Percentiles rank a stretch among this genome's conserved stretches.
Conservation (phyloP, 2,113 vertebrate species). For the Hirundichthys speculiger region DNA sequence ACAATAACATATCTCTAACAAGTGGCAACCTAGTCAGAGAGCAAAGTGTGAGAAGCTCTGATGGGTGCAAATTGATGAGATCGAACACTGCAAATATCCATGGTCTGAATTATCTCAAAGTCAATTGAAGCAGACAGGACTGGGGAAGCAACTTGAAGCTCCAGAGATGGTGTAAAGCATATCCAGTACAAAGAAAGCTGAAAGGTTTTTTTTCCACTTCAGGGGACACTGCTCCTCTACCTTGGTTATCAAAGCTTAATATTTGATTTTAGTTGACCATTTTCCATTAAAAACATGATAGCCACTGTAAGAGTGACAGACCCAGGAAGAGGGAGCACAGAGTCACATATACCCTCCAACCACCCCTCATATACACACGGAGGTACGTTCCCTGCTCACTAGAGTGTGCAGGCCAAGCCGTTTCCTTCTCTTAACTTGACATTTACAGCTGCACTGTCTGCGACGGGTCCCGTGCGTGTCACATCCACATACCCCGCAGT, state of each 20-base stretch:
- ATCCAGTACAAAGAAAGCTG: slow-evolving; percentile 46
- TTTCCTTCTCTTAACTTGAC: slow-evolving; percentile 80
- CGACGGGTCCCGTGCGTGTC: slow-evolving; percentile 70
- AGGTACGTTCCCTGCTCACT: slow-evolving; percentile 74
- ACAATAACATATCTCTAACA: too few relatives aligned
- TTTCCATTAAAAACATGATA: slow-evolving; percentile 70
- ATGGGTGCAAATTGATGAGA: too few relatives aligned
- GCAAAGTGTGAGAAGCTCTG: too few relatives aligned
- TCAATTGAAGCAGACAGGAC: slow-evolving; percentile 54
- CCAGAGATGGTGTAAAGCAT: slow-evolving; percentile 40
- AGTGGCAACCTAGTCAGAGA: too few relatives aligned
- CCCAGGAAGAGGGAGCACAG: slow-evolving; percentile 29
- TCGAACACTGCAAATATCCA: too few relatives aligned
- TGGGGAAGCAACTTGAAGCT: slow-evolving; percentile 44
- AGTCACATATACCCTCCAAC: slow-evolving; percentile 17
- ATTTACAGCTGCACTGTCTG: slow-evolving; percentile 78
- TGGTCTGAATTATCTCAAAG: neutral
- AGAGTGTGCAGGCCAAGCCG: slow-evolving; percentile 74
- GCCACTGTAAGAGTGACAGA: slow-evolving; percentile 64
- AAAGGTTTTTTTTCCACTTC: slow-evolving; percentile 64
- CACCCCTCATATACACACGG: slow-evolving; percentile 50
- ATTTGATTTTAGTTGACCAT: slow-evolving; percentile 69
- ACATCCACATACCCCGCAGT: slow-evolving; percentile 64
- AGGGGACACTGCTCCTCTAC: slow-evolving; percentile 54
- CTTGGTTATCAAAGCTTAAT: slow-evolving; percentile 68